These are phyloP conservation scores for Manis pentadactyla DNA, from an alignment of 2,797 vertebrate species.

Conservation along the genomic window DNA sequence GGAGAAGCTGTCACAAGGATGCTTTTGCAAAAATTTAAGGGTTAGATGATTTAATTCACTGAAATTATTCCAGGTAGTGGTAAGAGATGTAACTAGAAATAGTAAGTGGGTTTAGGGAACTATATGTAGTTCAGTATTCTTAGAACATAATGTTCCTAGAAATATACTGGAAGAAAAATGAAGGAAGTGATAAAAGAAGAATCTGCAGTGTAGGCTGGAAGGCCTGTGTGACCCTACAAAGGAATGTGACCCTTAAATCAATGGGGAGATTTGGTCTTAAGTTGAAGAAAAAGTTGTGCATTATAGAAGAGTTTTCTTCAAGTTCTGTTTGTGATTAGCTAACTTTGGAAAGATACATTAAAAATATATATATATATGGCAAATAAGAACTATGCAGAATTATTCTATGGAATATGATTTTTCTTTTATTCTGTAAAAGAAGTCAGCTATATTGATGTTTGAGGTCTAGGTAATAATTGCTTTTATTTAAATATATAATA, in stretches of 20 bases:
- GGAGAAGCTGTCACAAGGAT: neutral
- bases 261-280: neutral
- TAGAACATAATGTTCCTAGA: neutral
- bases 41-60: neutral
- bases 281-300: neutral
- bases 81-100: neutral
- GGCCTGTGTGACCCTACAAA: neutral
- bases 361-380: neutral
- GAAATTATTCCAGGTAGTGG: neutral
- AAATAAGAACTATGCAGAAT: neutral
- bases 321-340: neutral
- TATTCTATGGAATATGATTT: neutral
- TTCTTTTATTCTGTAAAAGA: neutral
- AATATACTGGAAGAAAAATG: neutral
- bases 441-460: neutral
- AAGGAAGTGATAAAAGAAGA: neutral
- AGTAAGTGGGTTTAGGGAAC: neutral
- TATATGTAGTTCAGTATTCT: neutral
- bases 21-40: neutral
- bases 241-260: neutral
- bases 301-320: neutral
- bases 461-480: neutral
- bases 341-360: neutral
- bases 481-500: constrained; percentile 26
- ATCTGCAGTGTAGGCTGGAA: neutral